phyloP scores from a whole-genome alignment of 2,888 invertebrate genomes.

The Callosobruchus maculatus region DNA sequence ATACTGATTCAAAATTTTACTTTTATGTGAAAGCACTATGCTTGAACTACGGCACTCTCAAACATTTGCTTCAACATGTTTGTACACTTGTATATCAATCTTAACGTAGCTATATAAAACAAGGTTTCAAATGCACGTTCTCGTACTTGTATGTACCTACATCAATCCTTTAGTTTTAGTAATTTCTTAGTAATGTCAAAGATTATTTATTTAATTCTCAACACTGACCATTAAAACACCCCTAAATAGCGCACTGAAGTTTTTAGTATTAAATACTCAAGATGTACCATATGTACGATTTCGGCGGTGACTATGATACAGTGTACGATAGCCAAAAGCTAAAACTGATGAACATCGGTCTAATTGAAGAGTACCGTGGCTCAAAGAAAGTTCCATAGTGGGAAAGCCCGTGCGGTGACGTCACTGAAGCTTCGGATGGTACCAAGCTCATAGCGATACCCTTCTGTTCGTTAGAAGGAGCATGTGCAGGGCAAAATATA shows the following conservation, averaged over 20 bases:
- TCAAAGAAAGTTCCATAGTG: slow-evolving; percentile 72
- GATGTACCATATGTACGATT: slow-evolving; percentile 75
- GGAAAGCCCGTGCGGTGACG: slow-evolving; percentile 72
- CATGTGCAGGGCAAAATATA: slow-evolving; percentile 74
- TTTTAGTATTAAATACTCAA: not conserved
- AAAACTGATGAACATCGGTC: slow-evolving; percentile 57
- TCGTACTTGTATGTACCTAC: too few relatives aligned
- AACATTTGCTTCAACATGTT: too few relatives aligned
- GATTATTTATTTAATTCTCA: too few relatives aligned
- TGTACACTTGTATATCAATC: too few relatives aligned
- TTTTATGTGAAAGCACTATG: too few relatives aligned
- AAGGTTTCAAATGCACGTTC: too few relatives aligned
- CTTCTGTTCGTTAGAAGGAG: slow-evolving; percentile 79
- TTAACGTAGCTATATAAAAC: too few relatives aligned
- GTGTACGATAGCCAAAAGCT: slow-evolving; percentile 69
- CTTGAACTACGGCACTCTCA: too few relatives aligned
- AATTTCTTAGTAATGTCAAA: too few relatives aligned
- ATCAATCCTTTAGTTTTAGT: too few relatives aligned
- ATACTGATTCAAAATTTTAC: too few relatives aligned
- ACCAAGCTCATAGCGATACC: slow-evolving; percentile 76
- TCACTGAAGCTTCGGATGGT: slow-evolving; percentile 77
- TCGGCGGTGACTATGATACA: slow-evolving; percentile 74
- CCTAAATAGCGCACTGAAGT: not conserved
- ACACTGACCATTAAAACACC: too few relatives aligned
- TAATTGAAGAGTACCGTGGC: slow-evolving; percentile 75